Evolutionary conservation across 2,113 vertebrate genomes (phyloP), one percentile per base, ranked within the genome.

Genomic region (Nothoprocta pentlandii): DNA sequence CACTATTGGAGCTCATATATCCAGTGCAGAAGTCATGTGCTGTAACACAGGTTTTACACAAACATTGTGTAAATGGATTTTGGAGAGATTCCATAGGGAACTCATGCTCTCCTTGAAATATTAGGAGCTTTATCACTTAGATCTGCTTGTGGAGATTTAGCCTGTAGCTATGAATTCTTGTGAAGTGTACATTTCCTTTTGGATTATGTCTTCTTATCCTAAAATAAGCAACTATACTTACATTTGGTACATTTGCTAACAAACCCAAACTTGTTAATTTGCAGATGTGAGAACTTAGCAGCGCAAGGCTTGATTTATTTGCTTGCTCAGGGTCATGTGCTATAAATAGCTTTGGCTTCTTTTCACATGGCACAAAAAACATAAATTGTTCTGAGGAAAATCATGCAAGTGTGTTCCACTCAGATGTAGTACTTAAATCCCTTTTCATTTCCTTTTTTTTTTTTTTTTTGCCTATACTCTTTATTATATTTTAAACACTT

Each of bases 311-410:
- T 91, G 81, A 94, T 92, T 96, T 97, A 82, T 93, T 95, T 95
- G 34, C 73, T 94, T 85, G 59, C 34, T 63, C 34, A 62, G 30
- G 47, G 74, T 62, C 64, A 3, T 88, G 70, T 74, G 77, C 86
- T 90, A 78, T 86, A 94, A 83, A 90, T 97, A 97, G 51, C 80
- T 92, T 96, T 80, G 79, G 80, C 56, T 95, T 89, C 53, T 54
- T 96, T 93, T 92, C 75, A 87, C 89, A 69, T 90, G 64, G 83
- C 89, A 91, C 41, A 95, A 51, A 81, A 93, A 82, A 0, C 49
- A 53, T 69, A 90, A 34, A 16, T 6, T 83, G 54, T 90, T 96
- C 79, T 75, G 51, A 11, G 34, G 51, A 74, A 73, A 95, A 66
- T 71, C 69, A 90, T 87, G 88, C 54, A 94, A 96, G 51, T 94